These are phyloP conservation scores for Scomberomorus guttatus DNA, from an alignment of 2,797 vertebrate genomes.

Conservation along the genomic window DNA sequence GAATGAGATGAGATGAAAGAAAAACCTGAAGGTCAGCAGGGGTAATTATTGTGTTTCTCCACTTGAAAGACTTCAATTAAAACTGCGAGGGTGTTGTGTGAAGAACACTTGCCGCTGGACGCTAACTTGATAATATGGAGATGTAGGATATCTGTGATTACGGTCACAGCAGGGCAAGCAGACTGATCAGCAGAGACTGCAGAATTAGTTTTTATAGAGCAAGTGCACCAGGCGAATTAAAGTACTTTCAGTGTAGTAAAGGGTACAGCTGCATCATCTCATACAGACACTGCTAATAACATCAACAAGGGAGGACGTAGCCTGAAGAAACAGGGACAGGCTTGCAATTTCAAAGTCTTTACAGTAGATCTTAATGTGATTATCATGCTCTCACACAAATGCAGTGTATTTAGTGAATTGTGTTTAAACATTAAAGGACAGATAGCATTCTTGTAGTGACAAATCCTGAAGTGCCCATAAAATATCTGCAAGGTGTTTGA, in stretches of 20 bases:
- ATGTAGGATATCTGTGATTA: slow-evolving; percentile 40
- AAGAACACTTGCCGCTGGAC: slow-evolving; percentile 20
- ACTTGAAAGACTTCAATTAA: slow-evolving; percentile 51
- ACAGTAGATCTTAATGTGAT: neutral
- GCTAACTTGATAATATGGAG: slow-evolving; percentile 32
- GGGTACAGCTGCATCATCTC: neutral
- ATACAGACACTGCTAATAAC: neutral
- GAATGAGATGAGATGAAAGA: slow-evolving; percentile 31
- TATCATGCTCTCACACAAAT: neutral
- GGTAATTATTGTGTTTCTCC: slow-evolving; percentile 39
- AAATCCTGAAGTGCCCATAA: neutral
- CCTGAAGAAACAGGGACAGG: neutral
- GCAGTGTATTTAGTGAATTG: neutral
- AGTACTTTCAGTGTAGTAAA: neutral
- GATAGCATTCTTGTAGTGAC: neutral
- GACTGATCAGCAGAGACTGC: slow-evolving; percentile 1
- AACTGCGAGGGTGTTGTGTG: slow-evolving; percentile 13
- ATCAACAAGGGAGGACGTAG: neutral
- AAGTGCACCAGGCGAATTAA: slow-evolving; percentile 4
- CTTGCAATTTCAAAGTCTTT: slow-evolving; percentile 15
- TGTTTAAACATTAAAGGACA: neutral
- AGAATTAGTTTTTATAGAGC: slow-evolving; percentile 22
- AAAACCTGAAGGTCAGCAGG: slow-evolving; percentile 19
- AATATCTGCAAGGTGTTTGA: neutral
- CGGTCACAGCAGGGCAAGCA: slow-evolving; percentile 4